These are phyloP conservation scores for Perdita meconis DNA, from an alignment of 2,888 invertebrate genomes.

Conservation along the genomic window DNA sequence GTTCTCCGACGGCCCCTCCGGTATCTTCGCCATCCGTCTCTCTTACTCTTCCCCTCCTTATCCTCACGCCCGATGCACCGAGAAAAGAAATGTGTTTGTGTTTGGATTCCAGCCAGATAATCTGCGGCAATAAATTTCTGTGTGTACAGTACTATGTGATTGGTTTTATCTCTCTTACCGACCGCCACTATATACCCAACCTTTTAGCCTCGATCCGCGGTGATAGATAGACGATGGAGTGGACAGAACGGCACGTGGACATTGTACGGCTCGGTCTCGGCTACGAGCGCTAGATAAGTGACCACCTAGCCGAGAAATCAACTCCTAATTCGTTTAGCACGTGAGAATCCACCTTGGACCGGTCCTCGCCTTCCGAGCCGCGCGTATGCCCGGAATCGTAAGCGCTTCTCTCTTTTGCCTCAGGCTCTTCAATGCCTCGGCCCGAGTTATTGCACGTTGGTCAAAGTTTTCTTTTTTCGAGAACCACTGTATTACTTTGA, in stretches of 20 bases:
- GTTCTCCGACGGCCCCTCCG: constrained; percentile 21
- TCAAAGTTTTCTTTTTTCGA: not conserved
- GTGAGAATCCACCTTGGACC: constrained; percentile 67
- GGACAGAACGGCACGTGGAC: constrained; percentile 48
- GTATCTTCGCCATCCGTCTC: constrained; percentile 17
- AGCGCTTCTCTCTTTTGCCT: constrained; percentile 58
- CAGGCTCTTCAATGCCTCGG: constrained; percentile 19
- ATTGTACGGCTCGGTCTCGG: constrained; percentile 46
- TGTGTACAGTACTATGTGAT: constrained; percentile 81
- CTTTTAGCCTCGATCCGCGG: constrained; percentile 57
- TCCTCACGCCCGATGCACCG: constrained; percentile 51
- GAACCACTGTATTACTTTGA: not conserved
- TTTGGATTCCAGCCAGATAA: constrained; percentile 83
- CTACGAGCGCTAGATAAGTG: constrained; percentile 50
- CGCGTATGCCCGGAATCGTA: constrained; percentile 70
- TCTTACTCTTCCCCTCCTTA: constrained; percentile 33
- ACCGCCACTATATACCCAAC: constrained; percentile 57
- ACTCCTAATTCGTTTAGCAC: constrained; percentile 76
- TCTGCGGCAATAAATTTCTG: constrained; percentile 83
- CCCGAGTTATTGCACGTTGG: not conserved
- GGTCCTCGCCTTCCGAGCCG: constrained; percentile 26
- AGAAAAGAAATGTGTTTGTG: constrained; percentile 81
- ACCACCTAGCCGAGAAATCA: constrained; percentile 75
- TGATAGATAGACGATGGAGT: constrained; percentile 57
- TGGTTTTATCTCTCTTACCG: constrained; percentile 80